phyloP scores from a whole-genome alignment of 2,888 invertebrate genomes.

The Pristionchus entomophagus region DNA sequence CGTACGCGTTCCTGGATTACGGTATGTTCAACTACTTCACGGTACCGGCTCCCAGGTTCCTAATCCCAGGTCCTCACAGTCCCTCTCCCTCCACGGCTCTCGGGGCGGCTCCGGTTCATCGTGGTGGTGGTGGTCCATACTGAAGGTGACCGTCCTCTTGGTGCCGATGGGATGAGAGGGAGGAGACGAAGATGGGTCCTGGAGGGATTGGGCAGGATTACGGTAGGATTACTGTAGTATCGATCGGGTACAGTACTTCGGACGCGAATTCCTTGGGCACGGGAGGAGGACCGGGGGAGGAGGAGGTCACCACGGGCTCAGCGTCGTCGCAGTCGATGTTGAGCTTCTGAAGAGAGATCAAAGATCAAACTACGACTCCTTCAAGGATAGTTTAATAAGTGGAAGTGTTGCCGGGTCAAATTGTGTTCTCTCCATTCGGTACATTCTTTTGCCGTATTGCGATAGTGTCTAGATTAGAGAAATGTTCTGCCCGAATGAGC shows the following conservation, averaged over 20 bases:
- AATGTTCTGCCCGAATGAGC: too few relatives aligned
- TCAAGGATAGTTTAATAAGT: too few relatives aligned
- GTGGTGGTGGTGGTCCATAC: not conserved
- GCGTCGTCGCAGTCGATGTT: slow-evolving; percentile 40
- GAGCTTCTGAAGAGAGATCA: slow-evolving; percentile 28
- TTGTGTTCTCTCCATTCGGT: too few relatives aligned
- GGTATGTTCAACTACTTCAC: not conserved
- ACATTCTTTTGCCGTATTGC: too few relatives aligned
- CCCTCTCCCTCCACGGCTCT: not conserved
- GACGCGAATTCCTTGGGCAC: not conserved
- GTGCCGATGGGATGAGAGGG: not conserved
- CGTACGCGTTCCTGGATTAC: slow-evolving; percentile 8
- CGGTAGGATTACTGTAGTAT: not conserved
- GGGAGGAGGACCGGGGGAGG: too few relatives aligned
- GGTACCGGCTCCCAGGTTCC: not conserved
- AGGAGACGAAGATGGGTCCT: not conserved
- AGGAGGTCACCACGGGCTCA: too few relatives aligned
- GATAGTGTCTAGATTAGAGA: too few relatives aligned
- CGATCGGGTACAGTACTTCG: not conserved
- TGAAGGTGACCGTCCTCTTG: slow-evolving; percentile 27
- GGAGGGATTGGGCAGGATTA: not conserved
- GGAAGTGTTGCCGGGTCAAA: too few relatives aligned
- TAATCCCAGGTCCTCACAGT: too few relatives aligned
- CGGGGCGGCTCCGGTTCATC: not conserved
- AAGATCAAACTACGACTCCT: slow-evolving; percentile 14